Evolutionary conservation across 2,113 vertebrate genomes (phyloP).

Genomic region (Misgurnus mizolepis): DNA sequence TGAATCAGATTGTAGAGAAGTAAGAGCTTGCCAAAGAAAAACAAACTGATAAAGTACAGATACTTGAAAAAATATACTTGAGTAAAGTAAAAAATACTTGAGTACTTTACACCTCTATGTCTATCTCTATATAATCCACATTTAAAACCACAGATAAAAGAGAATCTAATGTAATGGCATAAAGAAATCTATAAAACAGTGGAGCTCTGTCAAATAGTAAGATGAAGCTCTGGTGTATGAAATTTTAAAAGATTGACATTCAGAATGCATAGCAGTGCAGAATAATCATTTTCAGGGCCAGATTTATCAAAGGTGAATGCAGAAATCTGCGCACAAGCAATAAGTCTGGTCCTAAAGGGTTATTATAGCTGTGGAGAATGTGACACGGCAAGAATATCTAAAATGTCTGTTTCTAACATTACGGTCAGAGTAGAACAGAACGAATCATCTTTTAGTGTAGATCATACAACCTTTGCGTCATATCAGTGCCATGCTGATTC

Average conservation of each 20-base stretch:
- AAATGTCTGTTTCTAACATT: background rate
- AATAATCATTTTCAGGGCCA: background rate
- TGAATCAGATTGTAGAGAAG: no score
- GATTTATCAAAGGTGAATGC: conserved; percentile 1
- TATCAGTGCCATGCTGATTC: background rate
- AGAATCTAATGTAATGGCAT: background rate
- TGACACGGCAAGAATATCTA: conserved; percentile 16
- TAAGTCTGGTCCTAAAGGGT: background rate
- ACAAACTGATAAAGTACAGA: no score
- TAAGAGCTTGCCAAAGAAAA: no score
- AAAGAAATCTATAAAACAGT: conserved; percentile 10
- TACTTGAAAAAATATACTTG: no score
- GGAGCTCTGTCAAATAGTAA: conserved; percentile 4
- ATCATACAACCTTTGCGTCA: conserved; percentile 17
- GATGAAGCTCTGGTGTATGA: conserved; percentile 10
- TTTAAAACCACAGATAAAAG: conserved; percentile 29
- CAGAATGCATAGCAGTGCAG: conserved; percentile 24
- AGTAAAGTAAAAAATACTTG: no score
- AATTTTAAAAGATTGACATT: conserved; percentile 34
- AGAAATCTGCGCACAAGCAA: conserved; percentile 31
- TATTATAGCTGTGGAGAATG: conserved; percentile 28
- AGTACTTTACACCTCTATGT: background rate
- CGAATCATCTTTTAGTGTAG: background rate
- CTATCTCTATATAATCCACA: conserved; percentile 36
- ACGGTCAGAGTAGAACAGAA: conserved; percentile 8